These are phyloP conservation scores for Tetrapedia diversipes DNA, from an alignment of 2,888 invertebrate species.

Conservation along the genomic window DNA sequence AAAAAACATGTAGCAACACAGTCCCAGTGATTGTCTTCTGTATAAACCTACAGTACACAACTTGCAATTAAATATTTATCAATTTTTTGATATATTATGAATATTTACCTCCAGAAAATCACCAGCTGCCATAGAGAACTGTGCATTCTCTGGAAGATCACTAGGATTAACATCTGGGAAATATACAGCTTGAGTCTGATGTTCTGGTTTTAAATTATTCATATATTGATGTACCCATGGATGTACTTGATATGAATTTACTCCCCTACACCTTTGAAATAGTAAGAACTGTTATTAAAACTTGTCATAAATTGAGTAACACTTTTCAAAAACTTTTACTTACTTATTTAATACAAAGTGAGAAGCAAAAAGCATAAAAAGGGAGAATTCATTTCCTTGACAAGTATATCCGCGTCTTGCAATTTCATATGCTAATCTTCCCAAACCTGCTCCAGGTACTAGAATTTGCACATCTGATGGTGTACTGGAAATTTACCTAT, in stretches of 20 bases:
- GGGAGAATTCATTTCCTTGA: constrained; percentile 98
- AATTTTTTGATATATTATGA: not conserved
- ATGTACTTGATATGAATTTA: constrained; percentile 91
- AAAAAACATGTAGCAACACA: constrained; percentile 99
- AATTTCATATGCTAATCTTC: constrained; percentile 96
- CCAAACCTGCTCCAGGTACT: constrained; percentile 98
- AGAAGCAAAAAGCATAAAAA: constrained; percentile 98
- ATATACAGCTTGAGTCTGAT: constrained; percentile 90
- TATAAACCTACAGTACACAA: constrained; percentile 85
- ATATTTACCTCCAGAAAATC: constrained; percentile 94
- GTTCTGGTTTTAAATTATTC: constrained; percentile 92
- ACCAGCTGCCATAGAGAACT: constrained; percentile 98
- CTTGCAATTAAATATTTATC: not conserved
- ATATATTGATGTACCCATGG: constrained; percentile 98
- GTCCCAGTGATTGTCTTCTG: constrained; percentile 90
- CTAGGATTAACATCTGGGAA: constrained; percentile 96
- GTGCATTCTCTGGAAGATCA: constrained; percentile 85
- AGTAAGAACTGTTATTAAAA: constrained; percentile 40
- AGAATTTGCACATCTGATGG: constrained; percentile 88
- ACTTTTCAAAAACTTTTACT: constrained; percentile 56
- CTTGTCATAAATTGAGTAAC: not conserved
- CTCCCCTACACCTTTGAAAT: constrained; percentile 84
- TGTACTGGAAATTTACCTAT: constrained; percentile 78
- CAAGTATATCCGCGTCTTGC: constrained; percentile 94
- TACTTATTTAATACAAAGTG: constrained; percentile 97